Evolutionary conservation across 2,113 vertebrate species (phyloP), one percentile per base, ranked within the genome.

Genomic region (Ptychochromis oligacanthus): DNA sequence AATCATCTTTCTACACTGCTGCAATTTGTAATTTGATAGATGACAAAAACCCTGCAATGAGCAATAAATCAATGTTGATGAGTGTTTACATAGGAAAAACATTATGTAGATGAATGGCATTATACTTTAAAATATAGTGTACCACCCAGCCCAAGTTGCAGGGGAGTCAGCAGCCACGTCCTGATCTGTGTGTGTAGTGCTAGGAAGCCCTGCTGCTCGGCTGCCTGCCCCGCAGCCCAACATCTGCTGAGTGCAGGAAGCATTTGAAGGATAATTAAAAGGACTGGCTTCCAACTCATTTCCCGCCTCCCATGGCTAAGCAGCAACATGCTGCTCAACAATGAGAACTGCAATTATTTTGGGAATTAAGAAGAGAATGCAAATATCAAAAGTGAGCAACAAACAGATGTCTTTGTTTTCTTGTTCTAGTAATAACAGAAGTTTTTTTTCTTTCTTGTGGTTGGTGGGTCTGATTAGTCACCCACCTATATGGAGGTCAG

Each of bases 231-330:
- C 28, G 85, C 91, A 94, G 94, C 91, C 87, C 88, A 95, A 94
- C 94, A 95, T 95, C 94, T 96, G 94, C 92, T 91, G 92, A 92
- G 88, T 59, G 87, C 94, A 94, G 94, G 93, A 94, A 94, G 92
- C 93, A 92, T 94, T 95, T 88, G 93, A 93, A 91, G 94, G 93
- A 94, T 95, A 95, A 96, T 95, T 95, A 95, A 94, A 95, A 96
- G 88, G 88, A 93, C 90, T 43, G 79, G 90, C 94, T 93, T 95
- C 93, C 92, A 94, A 94, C 92, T 95, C 91, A 95, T 95, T 94
- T 94, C 92, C 94, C 90, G 79, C 93, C 93, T 94, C 94, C 94
- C 90, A 86, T 92, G 92, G 94, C 92, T 92, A 82, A 90, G 91
- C 93, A 92, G 90, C 92, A 92, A 90, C 93, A 88, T 87, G 91